Conservation (phyloP, 2,888 invertebrate species). For the Trichacis sp. region DNA sequence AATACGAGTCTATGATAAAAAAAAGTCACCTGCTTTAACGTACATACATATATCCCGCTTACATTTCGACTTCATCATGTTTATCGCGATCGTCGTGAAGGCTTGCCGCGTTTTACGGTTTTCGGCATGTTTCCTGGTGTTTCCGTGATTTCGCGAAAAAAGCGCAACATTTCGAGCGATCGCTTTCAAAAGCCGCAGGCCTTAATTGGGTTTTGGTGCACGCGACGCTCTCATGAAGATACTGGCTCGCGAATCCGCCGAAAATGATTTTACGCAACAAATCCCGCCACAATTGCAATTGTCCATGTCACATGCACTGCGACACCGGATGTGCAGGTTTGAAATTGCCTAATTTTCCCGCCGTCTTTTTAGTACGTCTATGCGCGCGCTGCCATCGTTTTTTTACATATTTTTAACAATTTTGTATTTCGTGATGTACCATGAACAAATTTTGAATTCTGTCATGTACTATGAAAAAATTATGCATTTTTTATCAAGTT, state of each 20-base stretch:
- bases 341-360: conserved; percentile 32
- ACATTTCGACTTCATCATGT: neutral
- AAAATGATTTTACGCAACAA: conserved; percentile 57
- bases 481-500: too few relatives aligned
- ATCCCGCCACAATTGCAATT: conserved; percentile 60
- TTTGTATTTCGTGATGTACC: neutral
- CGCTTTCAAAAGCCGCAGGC: too few relatives aligned
- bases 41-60: neutral
- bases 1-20: neutral
- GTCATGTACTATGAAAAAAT: too few relatives aligned
- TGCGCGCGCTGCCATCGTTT: neutral
- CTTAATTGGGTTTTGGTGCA: too few relatives aligned
- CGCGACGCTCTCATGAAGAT: neutral
- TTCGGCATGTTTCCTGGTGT: neutral
- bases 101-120: neutral
- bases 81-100: neutral
- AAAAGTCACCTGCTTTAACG: neutral
- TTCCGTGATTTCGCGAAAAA: neutral
- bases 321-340: conserved; percentile 65
- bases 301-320: conserved; percentile 65
- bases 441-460: too few relatives aligned
- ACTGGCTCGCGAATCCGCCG: conserved; percentile 20
- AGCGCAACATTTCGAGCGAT: too few relatives aligned
- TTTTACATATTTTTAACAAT: neutral
- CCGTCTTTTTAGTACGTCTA: conserved; percentile 11